phyloP scores from a whole-genome alignment of 2,797 vertebrate genomes.

The Pangasius krempfi region DNA sequence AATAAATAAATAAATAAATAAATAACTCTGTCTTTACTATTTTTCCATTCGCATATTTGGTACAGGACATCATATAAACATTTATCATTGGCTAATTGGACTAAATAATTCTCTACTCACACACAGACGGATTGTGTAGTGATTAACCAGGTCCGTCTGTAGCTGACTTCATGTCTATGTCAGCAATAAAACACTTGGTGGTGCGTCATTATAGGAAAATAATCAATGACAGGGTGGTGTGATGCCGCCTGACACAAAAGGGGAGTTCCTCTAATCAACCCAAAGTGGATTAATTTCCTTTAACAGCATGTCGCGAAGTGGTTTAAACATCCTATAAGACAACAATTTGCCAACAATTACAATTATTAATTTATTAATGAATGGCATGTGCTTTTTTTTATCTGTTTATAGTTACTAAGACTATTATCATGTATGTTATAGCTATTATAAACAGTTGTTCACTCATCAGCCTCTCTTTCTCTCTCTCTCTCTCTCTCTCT shows the following conservation, averaged over 20 bases:
- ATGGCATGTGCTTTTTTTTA: not conserved
- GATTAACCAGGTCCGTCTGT: not conserved
- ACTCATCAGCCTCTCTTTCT: not conserved
- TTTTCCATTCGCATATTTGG: not conserved
- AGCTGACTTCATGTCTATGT: not conserved
- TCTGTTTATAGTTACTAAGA: not conserved
- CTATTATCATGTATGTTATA: not conserved
- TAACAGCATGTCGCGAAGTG: not conserved
- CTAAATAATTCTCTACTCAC: not conserved
- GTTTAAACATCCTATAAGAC: not conserved
- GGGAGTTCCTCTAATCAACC: not conserved
- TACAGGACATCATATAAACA: not conserved
- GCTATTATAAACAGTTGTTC: not conserved
- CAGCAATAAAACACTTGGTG: not conserved
- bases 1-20: not conserved
- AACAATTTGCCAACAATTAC: not conserved
- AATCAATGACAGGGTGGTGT: not conserved
- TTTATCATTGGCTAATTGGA: not conserved
- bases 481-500: not conserved
- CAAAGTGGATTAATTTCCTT: not conserved
- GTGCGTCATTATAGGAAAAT: not conserved
- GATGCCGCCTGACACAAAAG: not conserved
- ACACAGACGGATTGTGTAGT: not conserved
- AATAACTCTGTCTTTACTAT: not conserved
- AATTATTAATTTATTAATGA: not conserved